Conservation (phyloP, 2,113 vertebrate species). For the Aythya baeri region DNA sequence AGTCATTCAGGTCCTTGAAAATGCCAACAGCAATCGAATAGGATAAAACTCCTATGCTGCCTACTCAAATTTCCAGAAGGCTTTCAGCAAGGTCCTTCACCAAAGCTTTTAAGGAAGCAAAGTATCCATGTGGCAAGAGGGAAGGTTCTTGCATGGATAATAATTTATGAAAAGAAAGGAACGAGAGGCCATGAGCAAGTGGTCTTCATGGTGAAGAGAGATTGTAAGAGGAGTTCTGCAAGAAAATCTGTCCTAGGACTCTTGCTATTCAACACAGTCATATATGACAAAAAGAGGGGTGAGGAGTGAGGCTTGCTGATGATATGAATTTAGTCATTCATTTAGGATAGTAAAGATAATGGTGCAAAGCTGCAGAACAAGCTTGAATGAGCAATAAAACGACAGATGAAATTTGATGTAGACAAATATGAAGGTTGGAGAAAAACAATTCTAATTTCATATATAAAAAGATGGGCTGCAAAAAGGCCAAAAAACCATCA, state of each 20-base stretch:
- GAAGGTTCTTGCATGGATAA: not conserved
- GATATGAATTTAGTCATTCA: not conserved
- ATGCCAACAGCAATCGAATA: not conserved
- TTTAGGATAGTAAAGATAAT: not conserved
- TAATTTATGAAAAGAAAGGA: constrained; percentile 1
- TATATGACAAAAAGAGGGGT: not conserved
- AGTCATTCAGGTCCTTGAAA: constrained; percentile 27
- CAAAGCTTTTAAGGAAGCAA: constrained; percentile 21
- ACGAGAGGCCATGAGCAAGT: not conserved
- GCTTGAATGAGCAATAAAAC: constrained; percentile 12
- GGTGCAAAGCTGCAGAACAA: not conserved
- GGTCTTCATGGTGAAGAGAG: not conserved
- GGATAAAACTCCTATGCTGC: not conserved
- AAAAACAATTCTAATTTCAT: not conserved
- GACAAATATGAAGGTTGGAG: constrained; percentile 4
- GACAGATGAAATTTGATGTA: constrained; percentile 9
- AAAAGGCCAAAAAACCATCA: not conserved
- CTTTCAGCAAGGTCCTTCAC: not conserved
- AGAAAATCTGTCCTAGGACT: not conserved
- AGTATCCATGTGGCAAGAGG: not conserved
- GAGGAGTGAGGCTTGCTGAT: not conserved
- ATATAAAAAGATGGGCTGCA: not conserved
- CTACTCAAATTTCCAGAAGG: not conserved
- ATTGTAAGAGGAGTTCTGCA: not conserved
- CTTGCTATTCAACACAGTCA: not conserved